These are phyloP conservation scores for Limnothrissa miodon DNA, from an alignment of 2,113 vertebrate genomes.

Conservation along the genomic window DNA sequence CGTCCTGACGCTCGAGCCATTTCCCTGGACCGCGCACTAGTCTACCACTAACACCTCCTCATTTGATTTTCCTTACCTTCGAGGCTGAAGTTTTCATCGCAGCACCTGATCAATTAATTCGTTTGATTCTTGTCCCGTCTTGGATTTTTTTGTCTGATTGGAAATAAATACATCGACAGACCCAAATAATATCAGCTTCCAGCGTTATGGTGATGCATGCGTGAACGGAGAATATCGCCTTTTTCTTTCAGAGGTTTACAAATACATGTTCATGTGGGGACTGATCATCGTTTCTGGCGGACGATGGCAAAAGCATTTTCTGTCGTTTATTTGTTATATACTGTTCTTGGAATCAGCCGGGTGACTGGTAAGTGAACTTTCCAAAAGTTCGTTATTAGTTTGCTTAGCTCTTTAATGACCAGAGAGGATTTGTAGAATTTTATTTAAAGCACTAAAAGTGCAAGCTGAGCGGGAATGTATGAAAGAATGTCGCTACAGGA, in stretches of 20 bases:
- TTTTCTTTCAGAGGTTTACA: conserved; percentile 52
- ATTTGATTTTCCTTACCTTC: neutral
- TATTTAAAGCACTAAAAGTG: no score
- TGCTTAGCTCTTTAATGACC: no score
- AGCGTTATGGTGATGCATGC: conserved; percentile 21
- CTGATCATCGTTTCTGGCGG: conserved; percentile 41
- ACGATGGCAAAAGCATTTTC: conserved; percentile 63
- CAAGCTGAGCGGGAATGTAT: no score
- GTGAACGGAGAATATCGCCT: conserved; percentile 21
- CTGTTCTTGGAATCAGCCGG: conserved; percentile 54
- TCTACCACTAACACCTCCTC: neutral
- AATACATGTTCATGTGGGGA: conserved; percentile 54
- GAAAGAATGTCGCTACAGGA: no score
- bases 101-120: neutral
- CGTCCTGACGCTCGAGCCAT: neutral
- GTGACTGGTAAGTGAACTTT: conserved; percentile 61
- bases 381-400: neutral
- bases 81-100: neutral
- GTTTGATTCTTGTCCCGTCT: neutral
- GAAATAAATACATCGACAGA: neutral
- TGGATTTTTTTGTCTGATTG: neutral
- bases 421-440: no score
- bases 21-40: neutral
- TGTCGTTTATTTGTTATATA: conserved; percentile 53
- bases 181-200: neutral